Evolutionary conservation across 2,888 invertebrate species (phyloP).

Genomic region (Megamerina dolium): DNA sequence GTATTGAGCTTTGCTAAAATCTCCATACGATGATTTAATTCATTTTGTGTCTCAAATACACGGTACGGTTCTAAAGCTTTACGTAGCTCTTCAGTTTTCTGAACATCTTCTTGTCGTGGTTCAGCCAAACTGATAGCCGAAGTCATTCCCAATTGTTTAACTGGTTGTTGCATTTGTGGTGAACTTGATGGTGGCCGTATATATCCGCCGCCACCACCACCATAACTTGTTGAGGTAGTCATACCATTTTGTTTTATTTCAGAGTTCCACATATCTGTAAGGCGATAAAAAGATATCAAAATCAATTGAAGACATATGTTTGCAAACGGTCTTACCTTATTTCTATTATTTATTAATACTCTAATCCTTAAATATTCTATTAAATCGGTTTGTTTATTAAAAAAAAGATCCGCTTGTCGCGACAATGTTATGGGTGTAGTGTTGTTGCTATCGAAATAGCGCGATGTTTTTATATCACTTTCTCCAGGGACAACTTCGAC

Average conservation of each 20-base stretch:
- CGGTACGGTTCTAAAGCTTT: conserved; percentile 75
- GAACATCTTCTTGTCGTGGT: conserved; percentile 66
- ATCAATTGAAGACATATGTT: no score
- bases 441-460: no score
- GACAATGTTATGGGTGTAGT: no score
- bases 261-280: conserved; percentile 47
- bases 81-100: conserved; percentile 64
- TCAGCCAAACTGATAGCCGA: conserved; percentile 87
- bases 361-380: no score
- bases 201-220: conserved; percentile 15
- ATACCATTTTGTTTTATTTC: conserved; percentile 42
- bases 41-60: conserved; percentile 85
- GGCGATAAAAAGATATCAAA: no score
- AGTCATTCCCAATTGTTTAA: conserved; percentile 71
- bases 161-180: conserved; percentile 19
- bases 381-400: no score
- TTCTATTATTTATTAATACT: no score
- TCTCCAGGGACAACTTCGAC: no score
- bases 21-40: conserved; percentile 84
- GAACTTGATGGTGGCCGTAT: conserved; percentile 14
- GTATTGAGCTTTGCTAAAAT: conserved; percentile 79
- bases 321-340: no score
- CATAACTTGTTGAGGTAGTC: conserved; percentile 24
- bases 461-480: no score
- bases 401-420: no score